Percentiles rank a stretch among this genome's conserved stretches.
Evolutionary conservation across 1,140 invertebrate genomes (phyloP).

Genomic region (Heterodera carotae): DNA sequence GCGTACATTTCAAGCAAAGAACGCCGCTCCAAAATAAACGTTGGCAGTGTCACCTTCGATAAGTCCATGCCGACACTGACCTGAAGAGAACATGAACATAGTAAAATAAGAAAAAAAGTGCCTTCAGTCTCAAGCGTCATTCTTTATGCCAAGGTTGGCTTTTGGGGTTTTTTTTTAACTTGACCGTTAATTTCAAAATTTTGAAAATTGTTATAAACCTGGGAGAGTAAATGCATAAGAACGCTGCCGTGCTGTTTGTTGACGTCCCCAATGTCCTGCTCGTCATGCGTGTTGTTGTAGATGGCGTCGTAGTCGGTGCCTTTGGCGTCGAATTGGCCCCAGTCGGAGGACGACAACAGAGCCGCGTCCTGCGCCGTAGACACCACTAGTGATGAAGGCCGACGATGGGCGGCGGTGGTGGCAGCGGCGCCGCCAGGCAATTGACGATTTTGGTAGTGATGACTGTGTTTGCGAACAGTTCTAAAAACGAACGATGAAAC

Average conservation of each 20-base stretch:
- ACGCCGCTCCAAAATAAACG: slow-evolving; percentile 70
- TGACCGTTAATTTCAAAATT: slow-evolving; percentile 19
- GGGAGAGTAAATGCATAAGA: slow-evolving; percentile 69
- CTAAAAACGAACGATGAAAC: not conserved
- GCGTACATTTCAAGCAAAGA: slow-evolving; percentile 72
- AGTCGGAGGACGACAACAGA: slow-evolving; percentile 47
- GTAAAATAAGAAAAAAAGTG: not conserved
- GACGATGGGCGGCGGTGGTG: not conserved
- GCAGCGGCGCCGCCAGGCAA: too few species aligned
- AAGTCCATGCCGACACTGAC: slow-evolving; percentile 72
- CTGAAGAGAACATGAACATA: slow-evolving; percentile 59
- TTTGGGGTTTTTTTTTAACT: slow-evolving; percentile 25
- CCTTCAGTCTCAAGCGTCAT: not conserved
- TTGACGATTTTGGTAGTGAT: too few species aligned
- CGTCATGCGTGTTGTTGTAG: slow-evolving; percentile 55
- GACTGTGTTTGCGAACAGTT: slow-evolving; percentile 1
- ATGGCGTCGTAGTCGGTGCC: slow-evolving; percentile 63
- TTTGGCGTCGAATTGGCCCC: slow-evolving; percentile 65
- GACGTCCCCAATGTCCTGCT: slow-evolving; percentile 56
- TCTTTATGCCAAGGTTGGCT: too few species aligned
- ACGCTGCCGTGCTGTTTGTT: slow-evolving; percentile 70
- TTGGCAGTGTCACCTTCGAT: slow-evolving; percentile 70
- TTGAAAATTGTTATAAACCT: slow-evolving; percentile 46
- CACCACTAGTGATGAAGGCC: not conserved
- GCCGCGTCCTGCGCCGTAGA: slow-evolving; percentile 14